These are phyloP conservation scores for Huso huso DNA, from an alignment of 2,797 vertebrate genomes.

Conservation along the genomic window DNA sequence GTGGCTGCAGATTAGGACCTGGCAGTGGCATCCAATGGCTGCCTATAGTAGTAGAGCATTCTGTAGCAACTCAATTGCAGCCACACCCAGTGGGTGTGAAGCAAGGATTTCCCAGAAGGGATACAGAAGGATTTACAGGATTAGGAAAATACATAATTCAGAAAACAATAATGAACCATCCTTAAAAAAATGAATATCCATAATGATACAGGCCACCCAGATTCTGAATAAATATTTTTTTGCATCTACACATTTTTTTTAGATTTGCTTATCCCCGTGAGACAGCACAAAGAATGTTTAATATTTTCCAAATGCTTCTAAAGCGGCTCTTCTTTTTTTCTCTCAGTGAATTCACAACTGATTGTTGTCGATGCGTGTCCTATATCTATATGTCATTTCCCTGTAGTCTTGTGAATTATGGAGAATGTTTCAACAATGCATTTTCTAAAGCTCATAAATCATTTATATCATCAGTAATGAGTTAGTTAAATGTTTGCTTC, in stretches of 20 bases:
- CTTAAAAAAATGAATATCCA: neutral
- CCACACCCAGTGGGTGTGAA: neutral
- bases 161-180: neutral
- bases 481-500: too few species aligned
- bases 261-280: neutral
- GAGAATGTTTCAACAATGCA: conserved; percentile 40
- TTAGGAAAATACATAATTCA: neutral
- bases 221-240: neutral
- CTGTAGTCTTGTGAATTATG: conserved; percentile 51
- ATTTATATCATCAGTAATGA: conserved; percentile 14
- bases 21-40: neutral
- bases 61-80: neutral
- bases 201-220: neutral
- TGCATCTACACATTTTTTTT: neutral
- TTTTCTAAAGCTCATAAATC: conserved; percentile 44
- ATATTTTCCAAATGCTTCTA: neutral
- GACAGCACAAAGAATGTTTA: neutral
- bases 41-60: neutral
- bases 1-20: conserved; percentile 25
- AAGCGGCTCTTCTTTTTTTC: too few species aligned
- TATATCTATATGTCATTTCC: conserved; percentile 57
- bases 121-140: neutral
- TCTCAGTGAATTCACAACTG: too few species aligned
- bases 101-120: neutral
- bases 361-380: conserved; percentile 28